These are phyloP conservation scores for Eilema depressum DNA, from an alignment of 2,888 invertebrate genomes.

Conservation along the genomic window DNA sequence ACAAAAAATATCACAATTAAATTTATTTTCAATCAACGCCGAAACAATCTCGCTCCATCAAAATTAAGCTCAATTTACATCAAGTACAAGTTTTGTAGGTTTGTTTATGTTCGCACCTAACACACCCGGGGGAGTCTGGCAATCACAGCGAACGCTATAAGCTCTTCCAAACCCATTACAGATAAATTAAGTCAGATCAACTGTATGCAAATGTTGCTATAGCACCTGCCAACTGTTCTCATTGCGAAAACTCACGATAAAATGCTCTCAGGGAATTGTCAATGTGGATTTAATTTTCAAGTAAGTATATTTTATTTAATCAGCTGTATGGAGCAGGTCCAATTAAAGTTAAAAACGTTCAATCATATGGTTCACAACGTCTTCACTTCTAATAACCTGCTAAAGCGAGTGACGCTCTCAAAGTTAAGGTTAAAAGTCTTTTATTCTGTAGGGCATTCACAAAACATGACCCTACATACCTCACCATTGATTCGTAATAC, in stretches of 20 bases:
- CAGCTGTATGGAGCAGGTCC: background rate
- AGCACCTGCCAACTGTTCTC: conserved; percentile 47
- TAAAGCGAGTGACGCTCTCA: background rate
- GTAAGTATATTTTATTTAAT: conserved; percentile 10
- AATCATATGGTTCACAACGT: background rate
- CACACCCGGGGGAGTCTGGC: conserved; percentile 76
- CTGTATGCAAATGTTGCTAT: conserved; percentile 63
- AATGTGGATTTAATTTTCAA: conserved; percentile 17
- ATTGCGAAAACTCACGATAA: conserved; percentile 48
- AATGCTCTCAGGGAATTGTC: conserved; percentile 26
- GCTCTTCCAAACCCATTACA: conserved; percentile 81
- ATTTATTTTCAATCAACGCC: conserved; percentile 26
- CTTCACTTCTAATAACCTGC: background rate
- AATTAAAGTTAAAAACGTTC: conserved; percentile 4
- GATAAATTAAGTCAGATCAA: conserved; percentile 80
- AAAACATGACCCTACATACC: background rate
- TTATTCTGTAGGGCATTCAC: background rate
- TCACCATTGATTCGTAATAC: background rate
- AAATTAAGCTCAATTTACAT: conserved; percentile 27
- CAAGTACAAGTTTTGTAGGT: conserved; percentile 43
- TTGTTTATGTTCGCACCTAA: conserved; percentile 50
- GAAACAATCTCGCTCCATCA: conserved; percentile 21
- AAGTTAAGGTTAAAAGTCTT: background rate
- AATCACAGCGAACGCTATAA: conserved; percentile 74
- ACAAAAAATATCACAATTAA: background rate